phyloP scores from a whole-genome alignment of 2,888 invertebrate genomes.

The Nomada goodeniana region DNA sequence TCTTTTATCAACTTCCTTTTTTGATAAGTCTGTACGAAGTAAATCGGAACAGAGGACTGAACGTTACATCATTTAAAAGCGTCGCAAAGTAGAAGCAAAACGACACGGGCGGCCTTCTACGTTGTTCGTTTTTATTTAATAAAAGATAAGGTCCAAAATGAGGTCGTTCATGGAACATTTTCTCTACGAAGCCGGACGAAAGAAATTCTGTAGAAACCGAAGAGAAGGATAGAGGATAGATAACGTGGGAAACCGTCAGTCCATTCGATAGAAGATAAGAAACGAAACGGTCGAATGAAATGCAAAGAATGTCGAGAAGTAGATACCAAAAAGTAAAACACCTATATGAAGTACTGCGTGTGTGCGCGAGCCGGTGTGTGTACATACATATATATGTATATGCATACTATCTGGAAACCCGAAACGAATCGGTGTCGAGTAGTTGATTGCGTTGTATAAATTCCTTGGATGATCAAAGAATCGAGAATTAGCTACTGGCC shows the following conservation, averaged over 20 bases:
- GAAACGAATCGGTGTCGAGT: too few species aligned
- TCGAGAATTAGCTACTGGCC: conserved; percentile 31
- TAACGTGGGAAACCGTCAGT: conserved; percentile 38
- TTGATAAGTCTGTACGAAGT: conserved; percentile 48
- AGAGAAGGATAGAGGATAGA: conserved; percentile 14
- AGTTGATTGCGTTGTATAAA: not conserved
- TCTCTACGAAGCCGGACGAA: too few species aligned
- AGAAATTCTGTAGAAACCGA: conserved; percentile 11
- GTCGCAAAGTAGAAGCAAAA: not conserved
- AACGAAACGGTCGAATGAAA: conserved; percentile 18
- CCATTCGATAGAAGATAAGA: conserved; percentile 45
- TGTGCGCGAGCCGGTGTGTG: too few species aligned
- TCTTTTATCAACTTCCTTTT: conserved; percentile 69
- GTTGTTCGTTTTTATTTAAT: not conserved
- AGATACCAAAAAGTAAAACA: conserved; percentile 17
- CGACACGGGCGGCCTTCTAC: not conserved
- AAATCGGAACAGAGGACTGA: conserved; percentile 11
- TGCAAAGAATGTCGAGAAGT: conserved; percentile 33
- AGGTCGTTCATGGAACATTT: too few species aligned
- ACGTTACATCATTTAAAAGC: conserved; percentile 19
- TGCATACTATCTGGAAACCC: not conserved
- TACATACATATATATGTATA: not conserved
- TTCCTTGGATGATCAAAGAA: conserved; percentile 9
- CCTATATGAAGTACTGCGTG: not conserved
- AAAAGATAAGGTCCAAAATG: not conserved